phyloP scores from a whole-genome alignment of 2,888 invertebrate species.

The Galerucella pusilla region DNA sequence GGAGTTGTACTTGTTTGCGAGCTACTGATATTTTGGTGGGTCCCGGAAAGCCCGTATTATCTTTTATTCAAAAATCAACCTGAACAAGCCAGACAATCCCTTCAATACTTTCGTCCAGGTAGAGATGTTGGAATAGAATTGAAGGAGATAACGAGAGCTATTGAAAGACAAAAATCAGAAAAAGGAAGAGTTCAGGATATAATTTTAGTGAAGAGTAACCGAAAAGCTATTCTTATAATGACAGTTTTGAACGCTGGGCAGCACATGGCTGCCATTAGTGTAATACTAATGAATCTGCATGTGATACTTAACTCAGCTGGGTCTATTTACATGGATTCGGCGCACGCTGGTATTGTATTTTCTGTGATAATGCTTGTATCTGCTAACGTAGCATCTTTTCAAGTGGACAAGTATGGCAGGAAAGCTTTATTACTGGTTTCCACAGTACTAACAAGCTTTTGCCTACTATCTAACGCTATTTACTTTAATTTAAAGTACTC shows the following conservation, averaged over 20 bases:
- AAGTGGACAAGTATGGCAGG: conserved; percentile 61
- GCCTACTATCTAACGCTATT: conserved; percentile 57
- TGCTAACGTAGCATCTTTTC: conserved; percentile 55
- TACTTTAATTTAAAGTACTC: conserved; percentile 59
- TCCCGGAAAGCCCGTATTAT: conserved; percentile 64
- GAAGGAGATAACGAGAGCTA: conserved; percentile 57
- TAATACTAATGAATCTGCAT: conserved; percentile 64
- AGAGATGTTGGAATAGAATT: conserved; percentile 58
- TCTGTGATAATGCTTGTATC: conserved; percentile 59
- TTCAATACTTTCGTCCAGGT: conserved; percentile 54
- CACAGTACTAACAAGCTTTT: conserved; percentile 56
- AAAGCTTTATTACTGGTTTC: conserved; percentile 58
- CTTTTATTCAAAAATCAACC: conserved; percentile 55
- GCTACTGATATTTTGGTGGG: conserved; percentile 58
- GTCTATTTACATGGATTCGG: conserved; percentile 56
- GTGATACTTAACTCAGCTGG: conserved; percentile 59
- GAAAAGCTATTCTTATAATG: conserved; percentile 61
- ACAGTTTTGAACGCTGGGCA: conserved; percentile 60
- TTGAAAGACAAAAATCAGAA: conserved; percentile 59
- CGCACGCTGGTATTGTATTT: conserved; percentile 60
- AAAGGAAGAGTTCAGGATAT: conserved; percentile 59
- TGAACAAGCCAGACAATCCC: conserved; percentile 56
- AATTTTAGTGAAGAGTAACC: conserved; percentile 58
- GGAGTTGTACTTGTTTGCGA: conserved; percentile 55
- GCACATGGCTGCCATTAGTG: conserved; percentile 62